A percentile compares a stretch with the other conserved stretches of the same genome.
Conservation (phyloP, 2,797 vertebrate species). For the Crenuchus spilurus region DNA sequence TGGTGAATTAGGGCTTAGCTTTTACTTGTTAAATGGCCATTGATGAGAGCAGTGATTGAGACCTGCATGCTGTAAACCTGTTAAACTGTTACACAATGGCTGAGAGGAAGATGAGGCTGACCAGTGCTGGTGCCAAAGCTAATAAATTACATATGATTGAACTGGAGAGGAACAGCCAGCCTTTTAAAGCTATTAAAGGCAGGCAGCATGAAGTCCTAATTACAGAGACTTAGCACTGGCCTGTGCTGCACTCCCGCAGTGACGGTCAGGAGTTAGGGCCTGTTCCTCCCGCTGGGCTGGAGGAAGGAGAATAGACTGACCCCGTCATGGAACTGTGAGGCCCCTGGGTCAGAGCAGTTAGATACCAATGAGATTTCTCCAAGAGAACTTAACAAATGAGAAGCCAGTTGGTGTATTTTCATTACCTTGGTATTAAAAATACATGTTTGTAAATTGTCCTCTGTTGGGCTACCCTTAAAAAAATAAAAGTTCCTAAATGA, state of each 20-base stretch:
- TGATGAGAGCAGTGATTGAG: conserved; percentile 13
- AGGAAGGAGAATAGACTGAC: conserved; percentile 65
- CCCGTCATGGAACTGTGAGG: conserved; percentile 5
- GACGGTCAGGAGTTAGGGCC: conserved; percentile 73
- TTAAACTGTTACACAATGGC: conserved; percentile 53
- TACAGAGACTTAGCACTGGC: conserved; percentile 75
- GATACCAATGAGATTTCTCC: conserved; percentile 52
- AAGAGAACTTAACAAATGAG: conserved; percentile 25
- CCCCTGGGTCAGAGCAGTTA: not conserved
- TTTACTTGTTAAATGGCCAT: conserved; percentile 14
- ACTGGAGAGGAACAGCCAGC: conserved; percentile 52
- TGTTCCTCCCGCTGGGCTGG: conserved; percentile 58
- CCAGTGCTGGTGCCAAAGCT: conserved; percentile 65
- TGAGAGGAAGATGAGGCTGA: conserved; percentile 64
- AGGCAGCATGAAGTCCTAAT: conserved; percentile 80
- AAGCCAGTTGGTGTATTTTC: not conserved
- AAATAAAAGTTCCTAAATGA: no score
- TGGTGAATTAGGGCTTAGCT: not conserved
- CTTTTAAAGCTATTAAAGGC: conserved; percentile 75
- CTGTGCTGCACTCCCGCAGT: conserved; percentile 67
- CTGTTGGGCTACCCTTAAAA: not conserved
- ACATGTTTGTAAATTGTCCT: not conserved
- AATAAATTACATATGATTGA: conserved; percentile 68
- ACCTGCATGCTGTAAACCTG: not conserved
- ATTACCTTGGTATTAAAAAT: not conserved